Evolutionary conservation across 2,888 invertebrate species (phyloP).

Genomic region (Megastigmus dorsalis): DNA sequence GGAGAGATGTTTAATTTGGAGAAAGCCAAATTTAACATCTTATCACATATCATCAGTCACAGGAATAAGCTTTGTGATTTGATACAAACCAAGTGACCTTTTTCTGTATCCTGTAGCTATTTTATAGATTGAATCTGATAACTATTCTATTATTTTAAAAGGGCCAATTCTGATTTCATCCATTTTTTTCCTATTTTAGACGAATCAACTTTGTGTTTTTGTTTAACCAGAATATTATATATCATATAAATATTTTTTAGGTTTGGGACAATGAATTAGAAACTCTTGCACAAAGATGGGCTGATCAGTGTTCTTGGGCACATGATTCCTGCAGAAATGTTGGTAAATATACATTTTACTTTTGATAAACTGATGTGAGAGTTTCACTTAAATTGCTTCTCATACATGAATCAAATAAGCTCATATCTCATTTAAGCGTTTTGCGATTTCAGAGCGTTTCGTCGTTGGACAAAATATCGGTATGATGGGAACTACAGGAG

Average conservation of each 20-base stretch:
- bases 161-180: too few species aligned
- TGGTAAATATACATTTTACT: constrained; percentile 57
- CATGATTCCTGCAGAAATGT: constrained; percentile 73
- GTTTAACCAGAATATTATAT: not conserved
- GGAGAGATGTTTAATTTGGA: too few species aligned
- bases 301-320: constrained; percentile 71
- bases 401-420: not conserved
- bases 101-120: not conserved
- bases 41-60: too few species aligned
- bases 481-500: constrained; percentile 42
- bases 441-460: constrained; percentile 61
- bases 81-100: not conserved
- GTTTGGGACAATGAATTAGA: constrained; percentile 71
- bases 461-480: constrained; percentile 73
- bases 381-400: not conserved
- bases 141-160: not conserved
- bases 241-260: constrained; percentile 45
- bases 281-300: constrained; percentile 73
- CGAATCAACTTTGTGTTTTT: not conserved
- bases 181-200: too few species aligned
- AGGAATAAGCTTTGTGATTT: too few species aligned
- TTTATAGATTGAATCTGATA: not conserved
- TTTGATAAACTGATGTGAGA: not conserved
- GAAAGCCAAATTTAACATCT: too few species aligned
- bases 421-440: not conserved